Evolutionary conservation across 2,113 vertebrate genomes (phyloP), one percentile per base, ranked within the genome.

Genomic region (Notothenia coriiceps): DNA sequence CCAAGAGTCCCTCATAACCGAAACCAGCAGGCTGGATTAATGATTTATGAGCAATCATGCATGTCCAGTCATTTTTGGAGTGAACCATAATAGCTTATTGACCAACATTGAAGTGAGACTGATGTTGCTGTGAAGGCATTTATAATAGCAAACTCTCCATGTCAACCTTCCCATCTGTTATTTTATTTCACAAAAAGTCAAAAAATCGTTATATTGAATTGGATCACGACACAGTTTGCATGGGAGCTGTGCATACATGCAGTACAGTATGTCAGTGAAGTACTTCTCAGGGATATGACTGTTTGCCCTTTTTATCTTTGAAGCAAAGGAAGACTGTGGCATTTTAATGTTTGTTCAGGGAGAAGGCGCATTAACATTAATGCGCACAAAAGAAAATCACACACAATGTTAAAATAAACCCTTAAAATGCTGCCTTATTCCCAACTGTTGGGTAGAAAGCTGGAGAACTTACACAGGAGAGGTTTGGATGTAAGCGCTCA

Each of bases 51-150:
- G 70, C 52, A 80, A 44, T 70, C 22, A 6, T 72, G 81, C 79
- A 80, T 79, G 74, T 63, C 59, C 44, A 75, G 69, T 77, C n/a
- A 50, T 83, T 87, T 76, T 64, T 79, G 22, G 43, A 75, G 33
- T 68, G 29, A 22, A 35, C 49, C 33, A 46, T 85, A 86, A 85
- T 86, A 65, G 71, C 20, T 83, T 85, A 88, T 88, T 88, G 81
- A 90, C 70, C 81, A 62, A 54, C 49, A 74, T 13, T 60, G 72
- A 75, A 81, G 61, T 79, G 62, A 83, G 77, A 88, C 74, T 81
- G 80, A 86, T 85, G 82, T 66, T 77, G 15, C 67, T 80, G 59
- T 61, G 50, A 50, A 71, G 54, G 40, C 5, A 25, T 74, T 85
- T 40, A 56, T 60, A 82, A 84, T 73, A 71, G 56, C 56, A 77